phyloP scores from a whole-genome alignment of 2,888 invertebrate genomes.

The Melieria crassipennis region DNA sequence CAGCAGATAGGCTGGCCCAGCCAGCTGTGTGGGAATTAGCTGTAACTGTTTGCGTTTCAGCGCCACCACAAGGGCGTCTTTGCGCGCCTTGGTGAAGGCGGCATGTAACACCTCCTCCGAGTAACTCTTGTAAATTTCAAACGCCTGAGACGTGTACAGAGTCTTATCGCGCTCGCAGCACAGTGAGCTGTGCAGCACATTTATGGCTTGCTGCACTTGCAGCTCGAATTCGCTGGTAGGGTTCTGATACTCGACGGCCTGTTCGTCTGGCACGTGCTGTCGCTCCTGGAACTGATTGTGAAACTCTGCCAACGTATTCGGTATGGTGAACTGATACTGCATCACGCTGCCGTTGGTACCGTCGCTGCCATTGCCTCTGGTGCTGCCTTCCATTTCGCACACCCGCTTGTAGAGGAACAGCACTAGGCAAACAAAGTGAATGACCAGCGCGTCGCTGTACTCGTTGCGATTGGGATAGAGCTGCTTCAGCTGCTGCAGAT shows the following conservation, averaged over 20 bases:
- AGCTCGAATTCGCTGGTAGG: slow-evolving; percentile 54
- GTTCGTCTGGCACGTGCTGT: slow-evolving; percentile 46
- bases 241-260: slow-evolving; percentile 50
- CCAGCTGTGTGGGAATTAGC: slow-evolving; percentile 49
- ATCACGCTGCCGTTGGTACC: not conserved
- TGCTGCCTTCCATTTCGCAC: slow-evolving; percentile 47
- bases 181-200: slow-evolving; percentile 74
- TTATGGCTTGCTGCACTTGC: slow-evolving; percentile 51
- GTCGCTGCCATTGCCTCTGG: slow-evolving; percentile 28
- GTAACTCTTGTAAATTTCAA: slow-evolving; percentile 77
- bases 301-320: slow-evolving; percentile 60
- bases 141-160: slow-evolving; percentile 74
- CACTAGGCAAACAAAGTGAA: slow-evolving; percentile 62
- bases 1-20: slow-evolving; percentile 62
- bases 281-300: slow-evolving; percentile 50
- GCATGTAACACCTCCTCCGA: slow-evolving; percentile 72
- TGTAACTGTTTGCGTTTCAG: slow-evolving; percentile 61
- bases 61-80: slow-evolving; percentile 71
- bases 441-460: slow-evolving; percentile 52
- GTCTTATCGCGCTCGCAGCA: slow-evolving; percentile 72
- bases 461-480: slow-evolving; percentile 55
- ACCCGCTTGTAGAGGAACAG: slow-evolving; percentile 55
- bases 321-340: slow-evolving; percentile 52
- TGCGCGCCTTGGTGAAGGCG: slow-evolving; percentile 71
- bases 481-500: slow-evolving; percentile 59